Evolutionary conservation across 1,140 invertebrate species (phyloP).

Genomic region (Pseudachorutes palmiensis): DNA sequence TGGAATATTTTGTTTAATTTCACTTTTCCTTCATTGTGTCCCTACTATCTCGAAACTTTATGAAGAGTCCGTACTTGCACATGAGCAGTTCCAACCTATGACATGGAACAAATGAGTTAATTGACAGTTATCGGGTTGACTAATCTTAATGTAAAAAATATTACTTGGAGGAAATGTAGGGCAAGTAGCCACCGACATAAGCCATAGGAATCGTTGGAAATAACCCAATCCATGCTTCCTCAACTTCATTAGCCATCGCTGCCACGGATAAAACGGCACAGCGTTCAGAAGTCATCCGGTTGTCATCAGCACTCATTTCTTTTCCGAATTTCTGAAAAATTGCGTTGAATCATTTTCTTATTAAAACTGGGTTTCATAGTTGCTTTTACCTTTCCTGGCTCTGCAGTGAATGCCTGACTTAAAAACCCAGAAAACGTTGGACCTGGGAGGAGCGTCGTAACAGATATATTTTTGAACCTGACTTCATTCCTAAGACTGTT

Average conservation of each 20-base stretch:
- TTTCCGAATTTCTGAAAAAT: slow-evolving; percentile 50
- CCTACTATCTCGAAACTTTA: slow-evolving; percentile 27
- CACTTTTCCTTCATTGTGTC: slow-evolving; percentile 27
- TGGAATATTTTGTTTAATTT: too few relatives aligned
- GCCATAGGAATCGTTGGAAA: slow-evolving; percentile 55
- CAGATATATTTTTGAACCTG: slow-evolving; percentile 49
- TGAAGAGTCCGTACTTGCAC: slow-evolving; percentile 10
- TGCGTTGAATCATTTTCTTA: neutral
- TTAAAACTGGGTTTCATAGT: neutral
- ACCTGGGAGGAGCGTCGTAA: slow-evolving; percentile 68
- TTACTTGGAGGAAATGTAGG: slow-evolving; percentile 53
- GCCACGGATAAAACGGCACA: slow-evolving; percentile 64
- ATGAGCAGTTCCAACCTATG: neutral
- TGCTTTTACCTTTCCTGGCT: slow-evolving; percentile 54
- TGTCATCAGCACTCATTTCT: slow-evolving; percentile 46
- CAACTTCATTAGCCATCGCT: slow-evolving; percentile 66
- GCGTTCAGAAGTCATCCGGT: slow-evolving; percentile 57
- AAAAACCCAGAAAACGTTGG: slow-evolving; percentile 65
- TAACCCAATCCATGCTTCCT: slow-evolving; percentile 65
- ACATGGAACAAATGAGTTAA: neutral
- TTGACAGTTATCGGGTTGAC: neutral
- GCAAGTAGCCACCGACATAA: slow-evolving; percentile 58
- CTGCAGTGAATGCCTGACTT: slow-evolving; percentile 59
- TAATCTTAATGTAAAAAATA: slow-evolving; percentile 29
- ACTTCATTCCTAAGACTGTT: slow-evolving; percentile 57